phyloP scores from a whole-genome alignment of 1,140 invertebrate species.

The Bombus turneri region DNA sequence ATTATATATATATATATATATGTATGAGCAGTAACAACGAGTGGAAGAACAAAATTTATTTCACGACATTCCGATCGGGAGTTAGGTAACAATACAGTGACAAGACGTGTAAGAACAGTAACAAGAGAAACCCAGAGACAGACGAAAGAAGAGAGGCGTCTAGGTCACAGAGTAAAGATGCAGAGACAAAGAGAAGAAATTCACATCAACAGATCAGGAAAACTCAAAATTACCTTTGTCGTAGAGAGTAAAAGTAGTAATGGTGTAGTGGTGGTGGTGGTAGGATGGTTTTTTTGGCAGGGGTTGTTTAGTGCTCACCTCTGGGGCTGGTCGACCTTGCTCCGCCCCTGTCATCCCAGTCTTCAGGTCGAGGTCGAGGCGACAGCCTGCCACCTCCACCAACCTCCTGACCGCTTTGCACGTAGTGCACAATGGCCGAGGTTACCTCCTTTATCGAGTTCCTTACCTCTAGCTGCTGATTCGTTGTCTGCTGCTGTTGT shows the following conservation, averaged over 20 bases:
- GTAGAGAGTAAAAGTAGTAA: constrained; percentile 79
- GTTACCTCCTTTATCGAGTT: constrained; percentile 95
- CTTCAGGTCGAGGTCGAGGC: constrained; percentile 78
- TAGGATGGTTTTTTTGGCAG: constrained; percentile 66
- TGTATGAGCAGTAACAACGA: background rate
- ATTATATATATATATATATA: accelerated
- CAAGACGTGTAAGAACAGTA: constrained; percentile 27
- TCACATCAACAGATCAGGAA: constrained; percentile 65
- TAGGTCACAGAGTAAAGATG: constrained; percentile 53
- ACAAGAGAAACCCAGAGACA: constrained; percentile 48
- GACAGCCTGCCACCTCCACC: constrained; percentile 78
- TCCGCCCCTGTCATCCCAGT: constrained; percentile 80
- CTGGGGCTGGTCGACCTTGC: constrained; percentile 81
- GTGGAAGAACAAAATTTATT: constrained; percentile 21
- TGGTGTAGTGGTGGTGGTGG: constrained; percentile 71
- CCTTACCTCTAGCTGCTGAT: constrained; percentile 90
- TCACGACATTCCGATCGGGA: constrained; percentile 29
- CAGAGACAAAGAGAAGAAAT: constrained; percentile 69
- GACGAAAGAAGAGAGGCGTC: constrained; percentile 54
- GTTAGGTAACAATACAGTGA: background rate
- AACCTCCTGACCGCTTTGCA: constrained; percentile 87
- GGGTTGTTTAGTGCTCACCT: constrained; percentile 81
- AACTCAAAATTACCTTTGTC: constrained; percentile 81
- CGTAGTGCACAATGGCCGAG: constrained; percentile 96
- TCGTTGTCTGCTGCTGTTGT: constrained; percentile 75